phyloP scores from a whole-genome alignment of 2,797 vertebrate species.

The Acanthurus tractus region DNA sequence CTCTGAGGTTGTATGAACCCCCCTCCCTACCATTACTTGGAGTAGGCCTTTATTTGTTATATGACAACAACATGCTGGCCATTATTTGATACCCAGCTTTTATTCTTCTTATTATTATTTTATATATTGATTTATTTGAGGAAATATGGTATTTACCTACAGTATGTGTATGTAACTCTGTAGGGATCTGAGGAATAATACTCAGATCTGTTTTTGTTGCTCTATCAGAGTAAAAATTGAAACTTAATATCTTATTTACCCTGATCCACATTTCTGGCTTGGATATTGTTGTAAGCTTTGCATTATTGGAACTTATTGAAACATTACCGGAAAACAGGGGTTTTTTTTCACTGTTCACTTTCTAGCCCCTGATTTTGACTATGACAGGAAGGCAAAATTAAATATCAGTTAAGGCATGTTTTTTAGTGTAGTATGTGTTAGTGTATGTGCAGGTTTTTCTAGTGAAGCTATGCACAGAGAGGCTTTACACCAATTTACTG shows the following conservation, averaged over 20 bases:
- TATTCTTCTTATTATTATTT: too few relatives aligned
- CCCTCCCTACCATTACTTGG: neutral
- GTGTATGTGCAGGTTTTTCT: slow-evolving; percentile 18
- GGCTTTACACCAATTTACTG: slow-evolving; percentile 26
- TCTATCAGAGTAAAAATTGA: neutral
- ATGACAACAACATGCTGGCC: too few relatives aligned
- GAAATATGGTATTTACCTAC: neutral
- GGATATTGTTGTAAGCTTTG: slow-evolving; percentile 34
- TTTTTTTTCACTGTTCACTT: neutral
- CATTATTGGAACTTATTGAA: neutral
- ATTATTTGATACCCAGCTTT: too few relatives aligned
- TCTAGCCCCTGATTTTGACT: slow-evolving; percentile 18
- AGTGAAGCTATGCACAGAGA: slow-evolving; percentile 11
- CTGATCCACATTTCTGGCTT: slow-evolving; percentile 16
- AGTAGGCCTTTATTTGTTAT: too few relatives aligned
- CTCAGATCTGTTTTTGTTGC: neutral
- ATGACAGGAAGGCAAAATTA: slow-evolving; percentile 19
- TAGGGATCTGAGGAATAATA: neutral
- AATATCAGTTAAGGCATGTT: slow-evolving; percentile 46
- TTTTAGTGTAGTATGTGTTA: neutral
- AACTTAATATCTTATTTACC: neutral
- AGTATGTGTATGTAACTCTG: slow-evolving; percentile 1
- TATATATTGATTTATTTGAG: too few relatives aligned
- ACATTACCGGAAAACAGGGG: too few relatives aligned
- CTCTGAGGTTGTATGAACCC: too few relatives aligned